Base-by-base conservation (phyloP, 2,888 invertebrate genomes). In the Lysandra bellargus region DNA sequence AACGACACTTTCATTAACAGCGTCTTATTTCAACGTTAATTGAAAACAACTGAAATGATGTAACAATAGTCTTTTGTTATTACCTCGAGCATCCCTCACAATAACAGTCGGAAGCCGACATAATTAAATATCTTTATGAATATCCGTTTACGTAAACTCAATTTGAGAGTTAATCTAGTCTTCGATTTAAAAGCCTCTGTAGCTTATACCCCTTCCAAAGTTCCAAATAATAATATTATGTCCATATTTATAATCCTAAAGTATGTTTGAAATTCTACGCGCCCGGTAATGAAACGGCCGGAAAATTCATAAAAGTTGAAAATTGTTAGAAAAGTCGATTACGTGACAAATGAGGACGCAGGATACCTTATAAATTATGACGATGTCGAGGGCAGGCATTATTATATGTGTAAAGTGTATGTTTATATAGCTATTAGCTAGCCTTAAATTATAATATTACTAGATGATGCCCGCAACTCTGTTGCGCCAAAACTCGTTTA, bases 1-100 rank as follows among this genome's bases (percentile, higher is more conserved):
- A 76, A 76, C 76, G 76, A 76, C 76, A 30, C 76, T 76, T 76
- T 76, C 76, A 76, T 76, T 49, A 76, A 76, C 53, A 49, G 23
- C 75, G 57, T 76, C 76, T 57, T 76, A 33, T 57, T 76, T 76
- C 49, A 76, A 57, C 76, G 33, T 33, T 76, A 53, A 76, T 76
- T 76, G 76, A 53, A 76, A 76, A 76, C 76, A 76, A 57, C 49
- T 76, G 53, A 53, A 33, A 53, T 57, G n/a, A 74, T 74, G 74
- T 44, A 74, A 74, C 74, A 74, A 74, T 44, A 74, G 74, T 12
- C 40, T 23, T 44, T 74, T 74, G 64, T 64, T 9, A 64, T 4
- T 14, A 69, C 30, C 3, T 30, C 64, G 30, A 69, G 30, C 64
- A 64, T 7, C 64, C 30, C 23, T 33, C 23, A 69, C 69, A 69